Evolutionary conservation across 2,797 vertebrate genomes (phyloP), one percentile per base, ranked within the genome.

Genomic region (Myripristis murdjan): DNA sequence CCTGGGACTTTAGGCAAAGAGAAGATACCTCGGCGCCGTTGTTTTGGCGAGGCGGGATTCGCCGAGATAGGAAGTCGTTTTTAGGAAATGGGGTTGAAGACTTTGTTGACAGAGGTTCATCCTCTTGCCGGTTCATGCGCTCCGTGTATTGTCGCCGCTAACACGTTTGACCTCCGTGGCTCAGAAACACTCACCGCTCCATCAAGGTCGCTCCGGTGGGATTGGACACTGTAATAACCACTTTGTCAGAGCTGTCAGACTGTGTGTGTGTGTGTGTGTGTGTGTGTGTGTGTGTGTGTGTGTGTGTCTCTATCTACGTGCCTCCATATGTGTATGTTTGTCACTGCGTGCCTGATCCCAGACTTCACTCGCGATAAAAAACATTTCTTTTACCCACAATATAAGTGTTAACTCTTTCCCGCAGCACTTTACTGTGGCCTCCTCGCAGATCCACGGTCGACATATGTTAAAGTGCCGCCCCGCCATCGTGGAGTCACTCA

Each of bases 1-100:
- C 85, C 60, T 5, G 82, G 81, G 86, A 74, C 63, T 75, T 67
- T 61, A 69, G 64, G 84, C 70, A 81, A 85, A 85, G 77, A 86
- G 56, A 62, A 80, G 77, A 70, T 65, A 87, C 64, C 78, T 81
- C 82, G 37, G 61, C 63, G 44, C 49, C 44, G n/a, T n/a, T n/a
- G n/a, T n/a, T n/a, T n/a, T n/a, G 37, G 9, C 37, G 11, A 37
- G 39, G 12, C 0, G 3, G 39, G 12, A 3, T 14, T 2, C 15
- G 24, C 9, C 70, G 68, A 70, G 73, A 70, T 12, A 31, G 68
- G 37, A 33, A 43, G 43, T 11, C 62, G 57, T 70, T 72, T 57
- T 43, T 20, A 64, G 52, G 46, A 58, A 62, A 62, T 55, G 26
- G 33, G 48, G 28, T 66, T 71, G 64, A 52, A 77, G 75, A 70